phyloP scores from a whole-genome alignment of 2,113 vertebrate species.

The Nicator chloris region DNA sequence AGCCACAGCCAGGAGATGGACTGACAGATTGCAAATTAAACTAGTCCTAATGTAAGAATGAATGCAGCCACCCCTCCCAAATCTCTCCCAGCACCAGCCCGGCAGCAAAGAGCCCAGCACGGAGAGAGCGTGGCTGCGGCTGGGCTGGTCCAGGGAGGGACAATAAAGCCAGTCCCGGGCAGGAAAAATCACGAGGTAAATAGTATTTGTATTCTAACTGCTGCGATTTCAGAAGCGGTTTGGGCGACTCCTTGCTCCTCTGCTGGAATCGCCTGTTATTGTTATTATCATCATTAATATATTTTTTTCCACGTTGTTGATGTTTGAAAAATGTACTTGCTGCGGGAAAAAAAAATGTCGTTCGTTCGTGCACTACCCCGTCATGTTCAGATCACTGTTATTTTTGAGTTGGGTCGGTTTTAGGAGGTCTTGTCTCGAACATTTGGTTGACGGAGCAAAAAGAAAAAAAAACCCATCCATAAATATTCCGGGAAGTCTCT shows the following conservation, averaged over 20 bases:
- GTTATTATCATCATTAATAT: background rate
- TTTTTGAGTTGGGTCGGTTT: background rate
- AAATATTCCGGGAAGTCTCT: background rate
- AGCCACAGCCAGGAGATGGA: slow-evolving; percentile 28
- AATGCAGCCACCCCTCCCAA: background rate
- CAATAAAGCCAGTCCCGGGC: slow-evolving; percentile 55
- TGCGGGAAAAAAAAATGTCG: background rate
- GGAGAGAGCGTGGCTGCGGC: slow-evolving; percentile 30
- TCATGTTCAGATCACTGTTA: background rate
- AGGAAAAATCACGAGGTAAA: slow-evolving; percentile 62
- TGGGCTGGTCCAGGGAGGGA: slow-evolving; percentile 29
- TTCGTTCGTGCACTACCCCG: background rate
- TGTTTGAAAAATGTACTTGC: slow-evolving; percentile 23
- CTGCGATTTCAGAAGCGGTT: background rate
- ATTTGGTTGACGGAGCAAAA: background rate
- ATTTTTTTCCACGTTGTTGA: background rate
- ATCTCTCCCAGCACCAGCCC: slow-evolving; percentile 33
- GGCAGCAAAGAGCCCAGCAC: slow-evolving; percentile 8
- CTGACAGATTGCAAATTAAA: slow-evolving; percentile 59
- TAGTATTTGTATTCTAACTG: slow-evolving; percentile 9
- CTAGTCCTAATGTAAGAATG: slow-evolving; percentile 29
- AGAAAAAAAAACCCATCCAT: background rate
- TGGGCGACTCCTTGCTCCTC: slow-evolving; percentile 15
- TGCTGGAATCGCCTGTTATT: background rate
- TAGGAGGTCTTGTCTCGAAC: background rate